Conservation (phyloP, 2,113 vertebrate genomes). For the Onychostoma macrolepis region DNA sequence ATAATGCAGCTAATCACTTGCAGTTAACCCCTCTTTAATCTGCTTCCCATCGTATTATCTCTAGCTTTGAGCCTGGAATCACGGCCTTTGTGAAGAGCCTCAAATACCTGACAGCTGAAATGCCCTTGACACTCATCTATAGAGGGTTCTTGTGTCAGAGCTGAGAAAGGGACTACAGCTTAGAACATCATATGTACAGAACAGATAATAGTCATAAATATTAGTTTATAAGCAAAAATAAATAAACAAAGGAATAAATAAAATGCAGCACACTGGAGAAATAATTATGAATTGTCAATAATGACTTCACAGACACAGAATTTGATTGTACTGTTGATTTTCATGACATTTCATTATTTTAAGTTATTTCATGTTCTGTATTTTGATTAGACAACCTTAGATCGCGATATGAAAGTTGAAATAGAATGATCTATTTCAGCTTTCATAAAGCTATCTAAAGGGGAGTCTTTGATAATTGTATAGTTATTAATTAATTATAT, state of each 20-base stretch:
- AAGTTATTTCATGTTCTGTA: neutral
- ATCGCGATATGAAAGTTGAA: neutral
- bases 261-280: neutral
- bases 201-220: neutral
- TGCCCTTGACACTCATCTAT: conserved; percentile 21
- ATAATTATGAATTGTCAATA: neutral
- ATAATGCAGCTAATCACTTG: conserved; percentile 63
- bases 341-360: neutral
- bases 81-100: conserved; percentile 8
- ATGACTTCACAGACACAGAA: too few relatives aligned
- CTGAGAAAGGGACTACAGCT: neutral
- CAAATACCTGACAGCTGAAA: conserved; percentile 21
- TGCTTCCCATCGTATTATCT: conserved; percentile 65
- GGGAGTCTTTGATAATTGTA: too few relatives aligned
- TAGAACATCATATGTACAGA: neutral
- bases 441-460: too few relatives aligned
- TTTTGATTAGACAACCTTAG: neutral
- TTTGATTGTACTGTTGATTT: neutral
- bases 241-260: neutral
- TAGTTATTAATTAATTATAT: too few relatives aligned
- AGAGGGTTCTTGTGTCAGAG: neutral
- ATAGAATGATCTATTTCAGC: neutral
- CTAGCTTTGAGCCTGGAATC: conserved; percentile 33
- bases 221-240: neutral
- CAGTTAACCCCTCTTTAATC: conserved; percentile 52